Evolutionary conservation across 2,113 vertebrate genomes (phyloP).

Genomic region (Cisticola juncidis): DNA sequence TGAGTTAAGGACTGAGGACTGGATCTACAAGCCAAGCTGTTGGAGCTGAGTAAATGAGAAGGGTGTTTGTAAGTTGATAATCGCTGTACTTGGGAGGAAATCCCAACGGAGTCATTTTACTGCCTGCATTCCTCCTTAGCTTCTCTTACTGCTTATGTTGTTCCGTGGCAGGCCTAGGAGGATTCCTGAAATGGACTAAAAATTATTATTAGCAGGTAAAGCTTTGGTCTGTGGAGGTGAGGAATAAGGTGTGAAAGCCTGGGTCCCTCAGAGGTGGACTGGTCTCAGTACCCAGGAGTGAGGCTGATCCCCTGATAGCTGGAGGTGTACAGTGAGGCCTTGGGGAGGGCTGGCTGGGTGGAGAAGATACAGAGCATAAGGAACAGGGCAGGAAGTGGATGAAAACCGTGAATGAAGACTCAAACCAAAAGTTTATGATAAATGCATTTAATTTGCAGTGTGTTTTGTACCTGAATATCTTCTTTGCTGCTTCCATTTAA

Average conservation of each 20-base stretch:
- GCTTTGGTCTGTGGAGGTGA: background rate
- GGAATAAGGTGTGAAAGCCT: background rate
- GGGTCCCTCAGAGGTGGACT: background rate
- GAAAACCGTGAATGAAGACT: background rate
- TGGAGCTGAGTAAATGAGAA: background rate
- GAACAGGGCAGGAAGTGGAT: background rate
- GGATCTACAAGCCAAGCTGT: background rate
- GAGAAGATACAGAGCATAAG: background rate
- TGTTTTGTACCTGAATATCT: background rate
- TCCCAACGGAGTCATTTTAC: background rate
- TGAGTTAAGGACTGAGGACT: background rate
- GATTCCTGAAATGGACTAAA: background rate
- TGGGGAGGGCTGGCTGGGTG: background rate
- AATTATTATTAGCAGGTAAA: background rate
- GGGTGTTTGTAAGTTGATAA: background rate
- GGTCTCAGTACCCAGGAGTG: fast-evolving
- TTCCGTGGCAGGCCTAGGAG: background rate
- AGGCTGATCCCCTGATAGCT: background rate
- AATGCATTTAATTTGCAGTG: background rate
- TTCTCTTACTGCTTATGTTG: background rate
- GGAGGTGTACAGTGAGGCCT: background rate
- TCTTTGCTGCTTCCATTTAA: background rate
- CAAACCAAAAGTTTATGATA: background rate
- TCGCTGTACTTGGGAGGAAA: background rate
- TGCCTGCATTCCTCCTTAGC: background rate